A percentile compares a stretch with the other conserved stretches of the same genome.
phyloP scores from a whole-genome alignment of 2,888 invertebrate genomes.

The Nymphalis polychloros region DNA sequence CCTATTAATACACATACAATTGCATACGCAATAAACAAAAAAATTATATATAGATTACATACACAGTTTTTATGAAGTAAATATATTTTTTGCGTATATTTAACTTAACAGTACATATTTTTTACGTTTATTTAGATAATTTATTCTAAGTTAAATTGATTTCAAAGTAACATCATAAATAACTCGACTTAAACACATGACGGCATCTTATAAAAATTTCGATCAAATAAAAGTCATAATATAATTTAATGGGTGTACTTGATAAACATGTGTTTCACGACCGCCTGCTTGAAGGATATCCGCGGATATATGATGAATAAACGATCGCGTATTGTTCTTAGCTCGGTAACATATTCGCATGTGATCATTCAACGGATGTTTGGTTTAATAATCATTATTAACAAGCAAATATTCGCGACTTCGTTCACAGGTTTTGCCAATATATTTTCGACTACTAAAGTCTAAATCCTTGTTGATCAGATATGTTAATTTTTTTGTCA shows the following conservation, averaged over 20 bases:
- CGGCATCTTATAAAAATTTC: slow-evolving; percentile 17
- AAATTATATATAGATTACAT: too few relatives aligned
- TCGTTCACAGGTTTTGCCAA: too few relatives aligned
- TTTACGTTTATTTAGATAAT: too few relatives aligned
- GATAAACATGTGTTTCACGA: slow-evolving; percentile 39
- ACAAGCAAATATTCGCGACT: too few relatives aligned
- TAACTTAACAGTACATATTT: too few relatives aligned
- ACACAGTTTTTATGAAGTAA: too few relatives aligned
- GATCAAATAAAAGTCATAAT: slow-evolving; percentile 13
- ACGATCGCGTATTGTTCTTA: slow-evolving; percentile 58
- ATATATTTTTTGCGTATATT: too few relatives aligned
- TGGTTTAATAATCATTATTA: slow-evolving; percentile 4
- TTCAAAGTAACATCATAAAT: neutral
- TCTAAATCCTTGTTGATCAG: too few relatives aligned
- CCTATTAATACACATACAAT: too few relatives aligned
- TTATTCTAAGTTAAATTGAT: neutral
- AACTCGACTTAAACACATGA: neutral
- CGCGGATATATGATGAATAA: slow-evolving; percentile 64
- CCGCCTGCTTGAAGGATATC: slow-evolving; percentile 62
- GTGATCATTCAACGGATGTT: neutral
- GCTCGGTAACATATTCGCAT: slow-evolving; percentile 18
- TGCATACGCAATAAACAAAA: too few relatives aligned
- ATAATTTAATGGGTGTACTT: slow-evolving; percentile 19
- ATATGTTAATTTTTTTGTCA: too few relatives aligned
- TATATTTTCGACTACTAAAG: too few relatives aligned